A percentile compares a stretch with the other conserved stretches of the same genome.
Evolutionary conservation across 2,113 vertebrate genomes (phyloP).

Genomic region (Phylloscopus trochilus): DNA sequence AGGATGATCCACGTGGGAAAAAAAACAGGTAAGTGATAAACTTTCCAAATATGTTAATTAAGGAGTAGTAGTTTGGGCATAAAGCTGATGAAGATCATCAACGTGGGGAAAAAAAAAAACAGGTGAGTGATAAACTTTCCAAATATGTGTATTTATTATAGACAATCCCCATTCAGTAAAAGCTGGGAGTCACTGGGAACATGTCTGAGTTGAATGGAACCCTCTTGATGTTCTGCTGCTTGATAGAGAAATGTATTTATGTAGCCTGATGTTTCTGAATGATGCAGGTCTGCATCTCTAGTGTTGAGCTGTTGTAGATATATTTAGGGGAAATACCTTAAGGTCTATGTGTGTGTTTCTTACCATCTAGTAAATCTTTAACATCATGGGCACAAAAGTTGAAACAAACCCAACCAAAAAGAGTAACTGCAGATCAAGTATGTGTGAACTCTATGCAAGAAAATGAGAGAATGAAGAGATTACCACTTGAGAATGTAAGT

Average conservation of each 20-base stretch:
- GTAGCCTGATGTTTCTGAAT: not conserved
- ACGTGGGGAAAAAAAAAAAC: not conserved
- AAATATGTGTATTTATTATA: not conserved
- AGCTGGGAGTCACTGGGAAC: not conserved
- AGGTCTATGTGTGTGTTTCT: not conserved
- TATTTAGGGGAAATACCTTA: not conserved
- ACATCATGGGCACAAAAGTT: conserved; percentile 94
- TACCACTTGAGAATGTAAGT: conserved; percentile 60
- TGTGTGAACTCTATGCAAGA: conserved; percentile 16
- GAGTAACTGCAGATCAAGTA: conserved; percentile 31
- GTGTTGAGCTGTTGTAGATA: not conserved
- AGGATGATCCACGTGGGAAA: conserved; percentile 51
- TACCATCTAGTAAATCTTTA: conserved; percentile 71
- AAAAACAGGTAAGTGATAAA: conserved; percentile 47
- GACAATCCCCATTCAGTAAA: not conserved
- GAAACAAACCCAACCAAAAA: conserved; percentile 80
- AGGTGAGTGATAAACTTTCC: conserved; percentile 39
- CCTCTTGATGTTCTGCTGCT: not conserved
- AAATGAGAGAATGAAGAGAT: not conserved
- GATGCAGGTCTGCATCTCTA: not conserved
- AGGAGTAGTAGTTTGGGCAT: not conserved
- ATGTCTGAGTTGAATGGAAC: not conserved
- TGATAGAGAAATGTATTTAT: not conserved
- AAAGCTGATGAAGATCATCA: conserved; percentile 51
- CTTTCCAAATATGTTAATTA: not conserved